A percentile compares a stretch with the other conserved stretches of the same genome.
phyloP scores from a whole-genome alignment of 2,888 invertebrate species.

The Maniola hyperantus region DNA sequence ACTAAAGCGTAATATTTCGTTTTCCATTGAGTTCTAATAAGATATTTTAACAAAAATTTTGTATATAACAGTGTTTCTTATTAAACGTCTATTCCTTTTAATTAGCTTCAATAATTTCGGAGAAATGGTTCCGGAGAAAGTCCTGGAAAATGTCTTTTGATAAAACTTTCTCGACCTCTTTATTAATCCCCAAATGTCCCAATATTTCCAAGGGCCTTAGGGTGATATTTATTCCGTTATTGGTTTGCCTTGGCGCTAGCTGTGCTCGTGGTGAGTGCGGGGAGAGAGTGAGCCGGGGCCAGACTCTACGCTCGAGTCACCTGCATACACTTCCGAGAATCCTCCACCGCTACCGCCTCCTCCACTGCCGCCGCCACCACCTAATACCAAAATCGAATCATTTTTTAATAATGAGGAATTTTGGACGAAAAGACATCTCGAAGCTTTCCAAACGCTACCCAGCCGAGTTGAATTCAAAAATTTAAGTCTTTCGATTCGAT shows the following conservation, averaged over 20 bases:
- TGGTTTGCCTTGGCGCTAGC: constrained; percentile 60
- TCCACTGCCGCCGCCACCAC: constrained; percentile 58
- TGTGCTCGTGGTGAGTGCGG: constrained; percentile 74
- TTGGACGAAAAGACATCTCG: no score
- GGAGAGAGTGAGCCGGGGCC: constrained; percentile 76
- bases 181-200: no score
- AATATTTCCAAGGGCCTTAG: not conserved
- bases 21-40: constrained; percentile 9
- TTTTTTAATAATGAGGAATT: not conserved
- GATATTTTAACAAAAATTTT: not conserved
- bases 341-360: constrained; percentile 73
- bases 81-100: not conserved
- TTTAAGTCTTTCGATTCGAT: no score
- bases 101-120: not conserved
- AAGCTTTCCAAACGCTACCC: no score
- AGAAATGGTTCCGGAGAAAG: not conserved
- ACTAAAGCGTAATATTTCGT: constrained; percentile 41
- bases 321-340: constrained; percentile 76
- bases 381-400: not conserved
- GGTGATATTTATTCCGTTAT: constrained; percentile 9
- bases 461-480: no score
- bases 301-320: constrained; percentile 76
- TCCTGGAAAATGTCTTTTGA: not conserved
- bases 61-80: not conserved
- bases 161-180: not conserved